These are phyloP conservation scores for Choristoneura fumiferana DNA, from an alignment of 1,140 invertebrate genomes.

Conservation along the genomic window DNA sequence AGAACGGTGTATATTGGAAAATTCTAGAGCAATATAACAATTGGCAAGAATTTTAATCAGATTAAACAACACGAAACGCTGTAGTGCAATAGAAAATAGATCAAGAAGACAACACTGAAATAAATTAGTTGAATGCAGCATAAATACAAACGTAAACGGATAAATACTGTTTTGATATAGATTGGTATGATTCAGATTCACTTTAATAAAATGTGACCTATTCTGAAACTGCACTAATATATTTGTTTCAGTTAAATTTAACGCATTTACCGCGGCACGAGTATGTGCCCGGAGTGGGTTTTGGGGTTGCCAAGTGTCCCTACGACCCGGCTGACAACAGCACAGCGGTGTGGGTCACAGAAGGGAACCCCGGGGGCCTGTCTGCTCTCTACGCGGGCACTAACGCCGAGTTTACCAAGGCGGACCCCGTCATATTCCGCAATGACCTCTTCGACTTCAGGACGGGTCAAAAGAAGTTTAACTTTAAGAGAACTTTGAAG, in stretches of 20 bases:
- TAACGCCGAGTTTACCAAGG: conserved; percentile 93
- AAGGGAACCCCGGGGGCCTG: conserved; percentile 90
- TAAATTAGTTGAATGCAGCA: too few species aligned
- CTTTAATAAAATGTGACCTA: too few species aligned
- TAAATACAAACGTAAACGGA: too few species aligned
- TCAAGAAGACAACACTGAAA: too few species aligned
- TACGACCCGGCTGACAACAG: conserved; percentile 94
- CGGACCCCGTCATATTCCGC: conserved; percentile 94
- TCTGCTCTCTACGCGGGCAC: conserved; percentile 93
- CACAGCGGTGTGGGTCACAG: conserved; percentile 92
- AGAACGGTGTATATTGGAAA: too few species aligned
- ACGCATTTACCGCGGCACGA: conserved; percentile 86
- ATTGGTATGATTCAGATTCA: too few species aligned
- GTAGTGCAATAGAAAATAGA: too few species aligned
- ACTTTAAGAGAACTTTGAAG: conserved; percentile 92
- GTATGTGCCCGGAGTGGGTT: conserved; percentile 88
- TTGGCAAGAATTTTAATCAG: too few species aligned
- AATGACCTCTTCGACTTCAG: conserved; percentile 90
- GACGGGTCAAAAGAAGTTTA: conserved; percentile 86
- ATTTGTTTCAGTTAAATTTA: conserved; percentile 81
- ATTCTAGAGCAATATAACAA: too few species aligned
- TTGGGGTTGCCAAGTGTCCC: conserved; percentile 92
- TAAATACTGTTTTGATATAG: too few species aligned
- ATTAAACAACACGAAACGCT: too few species aligned
- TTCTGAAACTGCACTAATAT: too few species aligned